phyloP scores from a whole-genome alignment of 2,888 invertebrate species.

The Trichogramma dendrolimi region DNA sequence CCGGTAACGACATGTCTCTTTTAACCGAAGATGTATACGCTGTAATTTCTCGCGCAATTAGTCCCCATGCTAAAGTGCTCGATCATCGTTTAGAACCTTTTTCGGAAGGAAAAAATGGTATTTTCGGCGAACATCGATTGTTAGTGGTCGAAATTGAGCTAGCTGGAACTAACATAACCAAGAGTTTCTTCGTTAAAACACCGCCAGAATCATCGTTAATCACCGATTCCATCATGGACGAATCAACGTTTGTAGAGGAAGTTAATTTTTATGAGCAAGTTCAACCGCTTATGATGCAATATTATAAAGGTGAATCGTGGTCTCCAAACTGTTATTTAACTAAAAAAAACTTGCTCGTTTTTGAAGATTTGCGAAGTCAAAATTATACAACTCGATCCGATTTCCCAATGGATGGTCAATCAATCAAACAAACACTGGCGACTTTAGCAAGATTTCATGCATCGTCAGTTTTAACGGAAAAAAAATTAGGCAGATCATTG shows the following conservation, averaged over 20 bases:
- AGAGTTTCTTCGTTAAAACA: constrained; percentile 60
- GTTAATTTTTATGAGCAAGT: neutral
- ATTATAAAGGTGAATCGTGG: constrained; percentile 23
- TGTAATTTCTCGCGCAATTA: neutral
- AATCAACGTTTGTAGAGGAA: constrained; percentile 41
- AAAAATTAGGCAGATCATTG: constrained; percentile 13
- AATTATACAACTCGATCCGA: constrained; percentile 39
- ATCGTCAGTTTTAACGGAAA: constrained; percentile 37
- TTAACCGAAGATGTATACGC: constrained; percentile 2
- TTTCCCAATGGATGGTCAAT: constrained; percentile 31
- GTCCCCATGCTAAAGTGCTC: constrained; percentile 24
- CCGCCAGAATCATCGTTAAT: constrained; percentile 55
- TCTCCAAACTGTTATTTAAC: constrained; percentile 45
- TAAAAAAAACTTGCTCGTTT: constrained; percentile 42
- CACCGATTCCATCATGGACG: constrained; percentile 54
- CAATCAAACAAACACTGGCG: constrained; percentile 31
- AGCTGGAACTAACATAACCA: constrained; percentile 6
- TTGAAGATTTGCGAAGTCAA: constrained; percentile 48
- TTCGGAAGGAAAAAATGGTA: constrained; percentile 38
- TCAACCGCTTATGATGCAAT: neutral
- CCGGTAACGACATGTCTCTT: neutral
- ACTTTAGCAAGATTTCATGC: constrained; percentile 40
- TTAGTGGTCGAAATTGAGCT: constrained; percentile 29
- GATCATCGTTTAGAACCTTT: constrained; percentile 33
- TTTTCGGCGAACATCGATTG: constrained; percentile 36